Base-by-base conservation (phyloP, 1,140 invertebrate species). In the Pectinophora gossypiella region DNA sequence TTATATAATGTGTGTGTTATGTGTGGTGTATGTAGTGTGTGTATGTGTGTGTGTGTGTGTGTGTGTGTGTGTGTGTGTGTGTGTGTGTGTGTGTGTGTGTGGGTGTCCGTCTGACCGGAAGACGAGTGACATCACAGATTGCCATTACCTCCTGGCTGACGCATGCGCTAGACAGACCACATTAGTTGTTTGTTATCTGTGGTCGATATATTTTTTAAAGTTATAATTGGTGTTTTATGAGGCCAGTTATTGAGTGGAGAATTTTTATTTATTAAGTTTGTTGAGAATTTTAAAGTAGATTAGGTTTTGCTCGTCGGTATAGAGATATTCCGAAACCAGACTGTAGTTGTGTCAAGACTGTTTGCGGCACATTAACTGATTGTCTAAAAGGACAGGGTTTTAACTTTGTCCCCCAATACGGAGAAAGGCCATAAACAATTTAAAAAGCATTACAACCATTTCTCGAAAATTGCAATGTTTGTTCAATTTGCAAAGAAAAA, bases 121-220 rank as follows among this genome's bases (percentile, higher is more conserved):
- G 44, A 46, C 46, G 50, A 48, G 48, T 76, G 72, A 70, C 70
- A 65, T 76, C 75, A 76, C 70, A 70, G 60, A 47, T 49, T 56
- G 54, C 55, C 54, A 7, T 61, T 52, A 59, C 55, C 61, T 60
- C 51, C 58, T 51, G 60, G 48, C 47, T 75, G 72, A 75, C 64
- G 66, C 69, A 75, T 64, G 57, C 48, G 54, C 21, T 56, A 64
- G 58, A 72, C 68, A 35, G 32, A 49, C 59, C 19, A 23, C 22
- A 5, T 10, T 23, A 23, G 22, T 23, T 23, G 4, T 5, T 23
- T 2, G 27, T 32, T 32, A 32, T 32, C 27, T 32, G 27, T 32
- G 27, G 27, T 32, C 27, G 9, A 63, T 61, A 52, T n/a, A n/a
- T n/a, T n/a, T n/a, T n/a, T n/a, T n/a, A n/a, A n/a, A n/a, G n/a